Evolutionary conservation across 2,888 invertebrate species (phyloP).

Genomic region (Ceraclea dissimilis): DNA sequence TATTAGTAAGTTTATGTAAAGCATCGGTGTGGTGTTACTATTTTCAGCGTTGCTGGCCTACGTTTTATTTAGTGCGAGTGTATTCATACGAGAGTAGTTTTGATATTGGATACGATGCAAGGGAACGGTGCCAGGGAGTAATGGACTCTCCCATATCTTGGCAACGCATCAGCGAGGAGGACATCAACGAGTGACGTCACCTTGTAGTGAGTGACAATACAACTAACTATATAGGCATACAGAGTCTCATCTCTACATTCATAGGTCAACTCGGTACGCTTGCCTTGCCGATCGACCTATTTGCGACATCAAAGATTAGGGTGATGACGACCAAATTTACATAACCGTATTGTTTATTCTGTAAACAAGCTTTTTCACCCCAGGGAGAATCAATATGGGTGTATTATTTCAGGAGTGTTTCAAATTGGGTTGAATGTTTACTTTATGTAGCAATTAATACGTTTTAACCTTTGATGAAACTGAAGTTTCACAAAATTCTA

Average conservation of each 20-base stretch:
- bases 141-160: conserved; percentile 13
- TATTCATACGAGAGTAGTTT: neutral
- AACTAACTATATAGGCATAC: too few relatives aligned
- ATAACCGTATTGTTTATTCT: neutral
- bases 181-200: conserved; percentile 13
- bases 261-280: neutral
- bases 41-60: neutral
- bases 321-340: neutral
- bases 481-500: too few relatives aligned
- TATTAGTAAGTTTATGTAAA: too few relatives aligned
- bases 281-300: neutral
- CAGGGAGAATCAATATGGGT: neutral
- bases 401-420: too few relatives aligned
- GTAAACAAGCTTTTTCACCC: neutral
- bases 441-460: too few relatives aligned
- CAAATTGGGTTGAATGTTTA: too few relatives aligned
- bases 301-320: neutral
- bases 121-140: conserved; percentile 4
- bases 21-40: too few relatives aligned
- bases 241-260: neutral
- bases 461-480: too few relatives aligned
- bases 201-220: neutral
- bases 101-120: neutral
- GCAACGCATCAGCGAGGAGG: conserved; percentile 7
- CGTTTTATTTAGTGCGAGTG: neutral